phyloP scores from a whole-genome alignment of 2,888 invertebrate species.

The Galeopsomyia nigrocyanea region DNA sequence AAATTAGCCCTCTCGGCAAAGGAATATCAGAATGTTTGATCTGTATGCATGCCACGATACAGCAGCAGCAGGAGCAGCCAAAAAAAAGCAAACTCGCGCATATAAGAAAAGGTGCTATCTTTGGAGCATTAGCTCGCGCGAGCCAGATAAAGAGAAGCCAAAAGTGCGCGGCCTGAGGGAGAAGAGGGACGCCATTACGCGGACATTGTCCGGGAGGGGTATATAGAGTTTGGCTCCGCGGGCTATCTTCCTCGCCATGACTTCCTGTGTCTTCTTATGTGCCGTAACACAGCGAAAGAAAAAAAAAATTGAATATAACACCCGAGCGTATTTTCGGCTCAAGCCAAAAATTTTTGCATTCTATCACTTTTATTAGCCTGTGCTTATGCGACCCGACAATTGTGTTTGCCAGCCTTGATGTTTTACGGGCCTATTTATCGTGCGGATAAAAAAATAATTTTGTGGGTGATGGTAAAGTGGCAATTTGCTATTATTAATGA shows the following conservation, averaged over 20 bases:
- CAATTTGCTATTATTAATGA: no score
- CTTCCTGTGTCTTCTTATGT: constrained; percentile 29
- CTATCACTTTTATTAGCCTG: constrained; percentile 37
- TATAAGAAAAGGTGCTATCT: constrained; percentile 59
- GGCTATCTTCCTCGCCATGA: constrained; percentile 4
- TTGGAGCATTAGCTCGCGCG: constrained; percentile 63
- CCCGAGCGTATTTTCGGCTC: constrained; percentile 11
- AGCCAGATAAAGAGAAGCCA: constrained; percentile 59
- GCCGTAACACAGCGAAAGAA: no score
- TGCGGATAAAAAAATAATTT: no score
- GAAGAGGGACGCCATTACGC: constrained; percentile 63
- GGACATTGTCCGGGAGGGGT: constrained; percentile 63
- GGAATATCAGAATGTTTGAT: constrained; percentile 14
- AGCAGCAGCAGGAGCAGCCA: background rate
- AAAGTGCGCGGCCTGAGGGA: constrained; percentile 61
- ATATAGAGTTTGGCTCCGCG: constrained; percentile 29
- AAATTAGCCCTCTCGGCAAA: constrained; percentile 24
- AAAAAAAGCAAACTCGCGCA: background rate
- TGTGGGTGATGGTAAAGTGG: no score
- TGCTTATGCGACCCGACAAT: no score
- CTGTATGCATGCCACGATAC: background rate
- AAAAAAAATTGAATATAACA: constrained; percentile 4
- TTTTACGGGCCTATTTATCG: no score
- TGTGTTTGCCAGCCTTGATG: no score
- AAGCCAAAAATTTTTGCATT: constrained; percentile 35